Base-by-base conservation (phyloP, 1,140 invertebrate genomes). In the Aphis gossypii region DNA sequence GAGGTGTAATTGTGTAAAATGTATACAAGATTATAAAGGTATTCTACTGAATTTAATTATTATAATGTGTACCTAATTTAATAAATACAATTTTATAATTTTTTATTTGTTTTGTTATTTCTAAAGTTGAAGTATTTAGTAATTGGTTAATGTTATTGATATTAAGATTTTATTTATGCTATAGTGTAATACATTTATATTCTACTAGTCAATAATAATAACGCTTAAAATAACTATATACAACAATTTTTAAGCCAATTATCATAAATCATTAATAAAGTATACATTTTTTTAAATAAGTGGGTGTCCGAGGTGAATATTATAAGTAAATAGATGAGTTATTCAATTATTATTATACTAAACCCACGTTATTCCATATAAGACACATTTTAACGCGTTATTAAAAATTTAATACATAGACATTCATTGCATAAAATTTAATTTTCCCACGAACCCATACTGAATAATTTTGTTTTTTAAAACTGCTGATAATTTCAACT, bases 311-410 rank as follows among this genome's bases (percentile, higher is more conserved):
- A 76, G 60, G 30, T 18, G 60, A 20, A 76, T n/a, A n/a, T 76
- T 14, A 6, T 76, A 76, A 76, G 60, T n/a, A 76, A 76, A n/a
- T 18, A 76, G 8, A n/a, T 76, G n/a, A 35, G n/a, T n/a, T 76
- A n/a, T n/a, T 76, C 3, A n/a, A 76, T 76, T n/a, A 76, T 54
- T 54, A 54, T 23, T 54, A 51, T 14, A 83, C 35, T 44, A 23
- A 84, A 41, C 83, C 83, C 38, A 84, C 83, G 21, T 41, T 84
- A 84, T 84, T 76, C 60, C 60, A 76, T n/a, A 18, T n/a, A 76
- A 1, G 14, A n/a, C 11, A 30, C 7, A 76, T 76, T 76, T 76
- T 76, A 2, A 14, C 30, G 14, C 25, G 9, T 68, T 68, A 14
- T 30, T 68, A 68, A n/a, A 30, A 0, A n/a, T 4, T n/a, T 68